These are phyloP conservation scores for Elymnias hypermnestra DNA, from an alignment of 1,140 invertebrate species.

Conservation along the genomic window DNA sequence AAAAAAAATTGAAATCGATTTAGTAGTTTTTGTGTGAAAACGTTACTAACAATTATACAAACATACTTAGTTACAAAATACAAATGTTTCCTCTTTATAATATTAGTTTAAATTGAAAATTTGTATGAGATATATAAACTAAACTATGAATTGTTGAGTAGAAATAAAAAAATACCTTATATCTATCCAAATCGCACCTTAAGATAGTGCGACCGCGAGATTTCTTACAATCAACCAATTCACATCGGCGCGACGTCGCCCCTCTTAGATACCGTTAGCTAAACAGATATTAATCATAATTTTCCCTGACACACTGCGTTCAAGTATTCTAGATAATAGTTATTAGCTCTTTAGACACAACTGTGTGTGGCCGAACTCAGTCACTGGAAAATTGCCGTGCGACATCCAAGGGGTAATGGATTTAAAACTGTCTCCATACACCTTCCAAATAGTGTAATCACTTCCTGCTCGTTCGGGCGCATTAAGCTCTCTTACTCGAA, in stretches of 20 bases:
- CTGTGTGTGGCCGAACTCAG: conserved; percentile 57
- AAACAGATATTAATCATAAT: conserved; percentile 76
- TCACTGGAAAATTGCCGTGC: conserved; percentile 71
- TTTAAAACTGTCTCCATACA: conserved; percentile 62
- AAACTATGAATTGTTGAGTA: too few species aligned
- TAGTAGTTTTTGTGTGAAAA: too few species aligned
- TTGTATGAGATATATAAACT: too few species aligned
- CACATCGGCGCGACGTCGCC: conserved; percentile 34
- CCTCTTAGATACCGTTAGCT: conserved; percentile 27
- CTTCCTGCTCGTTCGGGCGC: conserved; percentile 52
- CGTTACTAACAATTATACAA: too few species aligned
- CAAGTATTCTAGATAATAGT: conserved; percentile 66
- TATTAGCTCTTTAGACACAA: conserved; percentile 61
- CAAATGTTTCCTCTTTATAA: too few species aligned
- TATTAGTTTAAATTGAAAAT: too few species aligned
- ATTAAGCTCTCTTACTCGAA: conserved; percentile 30
- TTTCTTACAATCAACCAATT: conserved; percentile 23
- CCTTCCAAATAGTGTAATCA: conserved; percentile 57
- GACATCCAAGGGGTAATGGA: conserved; percentile 65
- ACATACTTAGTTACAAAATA: too few species aligned
- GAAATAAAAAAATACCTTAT: not conserved
- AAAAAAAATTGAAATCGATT: too few species aligned
- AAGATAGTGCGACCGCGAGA: conserved; percentile 28
- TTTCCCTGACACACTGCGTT: conserved; percentile 64
- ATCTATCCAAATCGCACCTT: not conserved